These are phyloP conservation scores for Dromius quadrimaculatus DNA, from an alignment of 2,888 invertebrate genomes.

Conservation along the genomic window DNA sequence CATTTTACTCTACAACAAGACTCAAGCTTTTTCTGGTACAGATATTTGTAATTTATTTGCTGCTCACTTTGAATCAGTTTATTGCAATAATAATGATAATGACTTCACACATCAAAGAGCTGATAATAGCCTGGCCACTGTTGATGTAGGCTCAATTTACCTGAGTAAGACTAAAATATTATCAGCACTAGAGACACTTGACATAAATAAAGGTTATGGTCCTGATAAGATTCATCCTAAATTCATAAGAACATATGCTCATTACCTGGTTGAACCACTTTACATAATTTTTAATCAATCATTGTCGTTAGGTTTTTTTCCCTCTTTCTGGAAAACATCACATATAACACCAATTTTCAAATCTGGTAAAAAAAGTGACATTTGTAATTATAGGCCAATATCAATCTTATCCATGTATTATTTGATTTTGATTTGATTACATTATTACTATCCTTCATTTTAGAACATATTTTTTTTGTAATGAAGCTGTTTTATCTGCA, in stretches of 20 bases:
- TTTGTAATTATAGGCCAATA: too few species aligned
- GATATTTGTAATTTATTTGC: background rate
- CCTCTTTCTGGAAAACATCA: background rate
- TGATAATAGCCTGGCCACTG: background rate
- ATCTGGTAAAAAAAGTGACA: too few species aligned
- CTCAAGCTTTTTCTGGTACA: background rate
- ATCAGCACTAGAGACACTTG: background rate
- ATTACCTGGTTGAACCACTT: too few species aligned
- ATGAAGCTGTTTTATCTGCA: too few species aligned
- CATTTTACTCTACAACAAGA: background rate
- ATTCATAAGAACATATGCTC: background rate
- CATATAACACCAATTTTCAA: too few species aligned
- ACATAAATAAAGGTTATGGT: background rate
- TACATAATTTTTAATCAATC: background rate
- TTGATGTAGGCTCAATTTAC: background rate
- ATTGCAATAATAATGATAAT: background rate
- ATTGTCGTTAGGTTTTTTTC: background rate
- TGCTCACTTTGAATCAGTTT: background rate
- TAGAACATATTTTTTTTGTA: too few species aligned
- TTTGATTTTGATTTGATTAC: too few species aligned
- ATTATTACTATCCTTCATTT: too few species aligned
- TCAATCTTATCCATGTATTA: too few species aligned
- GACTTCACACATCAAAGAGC: too few species aligned
- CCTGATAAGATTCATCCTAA: background rate
- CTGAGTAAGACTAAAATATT: background rate